Base-by-base conservation (phyloP, 2,113 vertebrate genomes). In the Anolis carolinensis region DNA sequence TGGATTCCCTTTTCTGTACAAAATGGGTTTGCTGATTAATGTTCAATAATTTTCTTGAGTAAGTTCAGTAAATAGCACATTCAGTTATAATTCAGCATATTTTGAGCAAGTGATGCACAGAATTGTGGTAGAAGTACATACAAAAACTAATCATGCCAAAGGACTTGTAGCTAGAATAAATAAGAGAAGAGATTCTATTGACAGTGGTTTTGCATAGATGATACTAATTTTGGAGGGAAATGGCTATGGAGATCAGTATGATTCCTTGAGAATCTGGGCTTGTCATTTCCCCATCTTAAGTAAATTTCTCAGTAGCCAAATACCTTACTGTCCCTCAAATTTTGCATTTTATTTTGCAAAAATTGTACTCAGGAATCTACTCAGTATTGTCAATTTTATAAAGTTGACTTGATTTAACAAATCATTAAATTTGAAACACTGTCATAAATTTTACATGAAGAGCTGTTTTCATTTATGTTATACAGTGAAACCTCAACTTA, bases 121-220 rank as follows among this genome's bases (percentile, higher is more conserved):
- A 76, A 32, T 70, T 39, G 5, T 52, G 16, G 30, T 78, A 48
- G 79, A 48, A 4, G 55, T 6, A 5, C 27, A 55, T 18, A 70
- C 32, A 72, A 39, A 72, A 63, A n/a, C 3, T 90, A 89, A 89
- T 87, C 72, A 80, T 79, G 59, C 85, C 36, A 90, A 70, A 76
- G 74, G 82, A 30, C 55, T 21, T 80, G 62, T 90, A 90, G 88
- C 55, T 90, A 87, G 74, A 83, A 85, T 87, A 86, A 90, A 52
- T 90, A 70, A 90, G 63, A 89, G 85, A 94, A 89, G 83, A 89
- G 52, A 82, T 79, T 2, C 55, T 39, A 86, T 88, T 63, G 72
- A 79, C 67, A 81, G 13, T 44, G 39, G 34, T 8, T n/a, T 20
- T 65, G 25, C 2, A 18, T 50, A 16, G 36, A 81, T 81, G 67